phyloP scores from a whole-genome alignment of 2,797 vertebrate genomes.

The Holocentrus rufus region DNA sequence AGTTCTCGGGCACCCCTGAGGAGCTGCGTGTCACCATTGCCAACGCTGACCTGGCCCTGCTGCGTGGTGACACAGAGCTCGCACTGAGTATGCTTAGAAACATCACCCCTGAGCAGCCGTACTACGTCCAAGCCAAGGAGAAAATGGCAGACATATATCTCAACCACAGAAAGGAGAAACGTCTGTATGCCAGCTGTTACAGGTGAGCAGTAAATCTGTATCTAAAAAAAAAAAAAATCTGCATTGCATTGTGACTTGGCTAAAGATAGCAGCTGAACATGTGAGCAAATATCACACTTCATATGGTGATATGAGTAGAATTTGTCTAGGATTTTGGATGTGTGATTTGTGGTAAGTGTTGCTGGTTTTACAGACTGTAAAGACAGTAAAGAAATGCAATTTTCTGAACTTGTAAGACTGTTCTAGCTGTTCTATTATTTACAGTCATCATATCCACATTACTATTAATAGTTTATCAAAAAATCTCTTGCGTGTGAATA shows the following conservation, averaged over 20 bases:
- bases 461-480: too few species aligned
- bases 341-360: too few species aligned
- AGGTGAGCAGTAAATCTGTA: conserved; percentile 81
- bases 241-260: not conserved
- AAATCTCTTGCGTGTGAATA: too few species aligned
- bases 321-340: too few species aligned
- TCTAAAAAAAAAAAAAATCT: conserved; percentile 14
- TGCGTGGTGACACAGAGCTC: conserved; percentile 90
- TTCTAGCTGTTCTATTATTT: too few species aligned
- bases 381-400: too few species aligned
- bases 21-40: conserved; percentile 92
- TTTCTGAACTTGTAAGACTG: too few species aligned
- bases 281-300: not conserved
- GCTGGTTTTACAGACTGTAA: too few species aligned
- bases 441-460: too few species aligned
- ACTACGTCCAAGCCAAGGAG: conserved; percentile 93
- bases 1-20: conserved; percentile 94
- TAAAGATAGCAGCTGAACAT: conserved; percentile 13
- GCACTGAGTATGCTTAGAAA: conserved; percentile 93
- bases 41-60: conserved; percentile 90
- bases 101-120: conserved; percentile 90
- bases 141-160: conserved; percentile 98
- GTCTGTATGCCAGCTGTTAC: conserved; percentile 92
- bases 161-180: conserved; percentile 92
- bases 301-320: not conserved